Evolutionary conservation across 2,797 vertebrate species (phyloP), one percentile per base, ranked within the genome.

Genomic region (Alca torda): DNA sequence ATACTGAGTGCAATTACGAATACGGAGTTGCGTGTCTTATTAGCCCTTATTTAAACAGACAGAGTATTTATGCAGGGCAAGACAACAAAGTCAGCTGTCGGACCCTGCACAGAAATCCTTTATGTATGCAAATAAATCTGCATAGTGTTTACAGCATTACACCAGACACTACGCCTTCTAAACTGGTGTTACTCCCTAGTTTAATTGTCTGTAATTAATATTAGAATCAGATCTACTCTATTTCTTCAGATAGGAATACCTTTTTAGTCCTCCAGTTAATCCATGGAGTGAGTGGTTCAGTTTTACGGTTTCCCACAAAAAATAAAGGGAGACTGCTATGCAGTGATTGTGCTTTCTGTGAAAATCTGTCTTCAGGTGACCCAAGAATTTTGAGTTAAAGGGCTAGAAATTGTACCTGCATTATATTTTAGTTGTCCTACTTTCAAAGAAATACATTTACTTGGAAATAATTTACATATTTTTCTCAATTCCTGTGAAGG

Each of bases 1-100:
- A 69, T 81, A 86, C 35, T 64, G 82, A 91, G 19, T 70, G 43
- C 70, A 96, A 87, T 89, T 80, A 87, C 60, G 95, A 90, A 81
- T 61, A 65, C 0, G 1, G 39, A 87, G 18, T 25, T 69, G 25
- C 37, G 16, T 88, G 54, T 70, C 46, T 84, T 39, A 50, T 90
- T 77, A 85, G 48, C n/a, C 35, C 24, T 51, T 75, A 56, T 92
- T 92, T 95, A 83, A 88, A 89, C 59, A 87, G 53, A 56, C 48
- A 60, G 70, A 91, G 21, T 79, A 37, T 39, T 94, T 92, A 82
- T 48, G 28, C 59, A 95, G 74, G 61, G 46, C 54, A 84, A 72
- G 50, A 84, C 63, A 92, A 61, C 67, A 72, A 73, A 91, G 54
- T 89, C 80, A 88, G 16, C 23, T 11, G 2, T 45, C 5, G 8